Conservation (phyloP, 2,888 invertebrate genomes). For the Tenthredo amoena region DNA sequence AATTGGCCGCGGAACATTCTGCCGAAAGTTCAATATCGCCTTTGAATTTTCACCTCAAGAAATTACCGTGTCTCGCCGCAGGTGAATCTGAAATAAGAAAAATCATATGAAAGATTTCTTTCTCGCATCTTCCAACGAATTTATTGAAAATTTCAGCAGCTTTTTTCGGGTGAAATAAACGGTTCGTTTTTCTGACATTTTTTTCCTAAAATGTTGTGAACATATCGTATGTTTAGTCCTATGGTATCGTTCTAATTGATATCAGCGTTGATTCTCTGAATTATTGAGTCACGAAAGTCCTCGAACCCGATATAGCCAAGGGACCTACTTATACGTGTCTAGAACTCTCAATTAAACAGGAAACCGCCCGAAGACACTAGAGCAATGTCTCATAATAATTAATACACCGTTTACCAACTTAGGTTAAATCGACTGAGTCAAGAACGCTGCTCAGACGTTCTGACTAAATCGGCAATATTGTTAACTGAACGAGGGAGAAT, state of each 20-base stretch:
- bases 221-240: not conserved
- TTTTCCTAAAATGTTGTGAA: not conserved
- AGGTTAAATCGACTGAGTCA: conserved; percentile 18
- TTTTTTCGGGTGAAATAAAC: not conserved
- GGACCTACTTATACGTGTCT: not conserved
- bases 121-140: not conserved
- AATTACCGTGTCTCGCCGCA: not conserved
- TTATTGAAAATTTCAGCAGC: not conserved
- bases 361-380: not conserved
- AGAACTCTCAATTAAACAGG: not conserved
- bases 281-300: not conserved
- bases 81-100: conserved; percentile 15
- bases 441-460: conserved; percentile 4
- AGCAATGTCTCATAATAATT: conserved; percentile 34
- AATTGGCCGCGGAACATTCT: not conserved
- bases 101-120: not conserved
- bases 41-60: not conserved
- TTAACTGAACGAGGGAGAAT: conserved; percentile 24
- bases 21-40: not conserved
- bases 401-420: conserved; percentile 26
- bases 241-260: not conserved
- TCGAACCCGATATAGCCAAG: not conserved
- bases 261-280: not conserved
- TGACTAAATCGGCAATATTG: conserved; percentile 28
- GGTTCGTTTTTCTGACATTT: not conserved